These are phyloP conservation scores for Megalonaias nervosa DNA, from an alignment of 1,140 invertebrate species.

Conservation along the genomic window DNA sequence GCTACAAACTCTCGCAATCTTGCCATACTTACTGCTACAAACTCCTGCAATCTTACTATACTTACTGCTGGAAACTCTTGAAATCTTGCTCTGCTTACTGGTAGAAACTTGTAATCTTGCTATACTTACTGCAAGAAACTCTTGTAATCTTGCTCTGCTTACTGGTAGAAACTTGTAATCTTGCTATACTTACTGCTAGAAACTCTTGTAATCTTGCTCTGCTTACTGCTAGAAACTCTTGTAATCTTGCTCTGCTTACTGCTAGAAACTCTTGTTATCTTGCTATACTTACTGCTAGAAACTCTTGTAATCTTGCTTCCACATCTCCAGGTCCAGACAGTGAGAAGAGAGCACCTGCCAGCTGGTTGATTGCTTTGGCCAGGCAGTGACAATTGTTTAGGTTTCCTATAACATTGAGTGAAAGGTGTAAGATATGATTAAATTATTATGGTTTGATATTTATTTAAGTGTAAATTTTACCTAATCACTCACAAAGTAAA, in stretches of 20 bases:
- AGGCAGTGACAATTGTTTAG: slow-evolving; percentile 99
- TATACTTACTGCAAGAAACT: slow-evolving; percentile 88
- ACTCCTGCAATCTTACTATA: slow-evolving; percentile 8
- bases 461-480: no score
- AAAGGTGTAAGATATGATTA: background rate
- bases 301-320: slow-evolving; percentile 98
- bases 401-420: slow-evolving; percentile 76
- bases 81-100: slow-evolving; percentile 81
- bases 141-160: slow-evolving; percentile 90
- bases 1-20: slow-evolving; percentile 99
- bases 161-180: no score
- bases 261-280: no score
- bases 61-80: slow-evolving; percentile 96
- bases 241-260: slow-evolving; percentile 84
- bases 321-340: slow-evolving; percentile 96
- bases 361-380: slow-evolving; percentile 92
- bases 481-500: no score
- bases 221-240: slow-evolving; percentile 94
- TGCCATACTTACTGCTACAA: slow-evolving; percentile 71
- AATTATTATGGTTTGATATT: no score
- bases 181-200: slow-evolving; percentile 79
- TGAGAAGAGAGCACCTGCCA: slow-evolving; percentile 96
- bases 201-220: slow-evolving; percentile 97
- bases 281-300: slow-evolving; percentile 82
- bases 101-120: no score